Evolutionary conservation across 2,797 vertebrate genomes (phyloP).

Genomic region (Diglossa cyanea): DNA sequence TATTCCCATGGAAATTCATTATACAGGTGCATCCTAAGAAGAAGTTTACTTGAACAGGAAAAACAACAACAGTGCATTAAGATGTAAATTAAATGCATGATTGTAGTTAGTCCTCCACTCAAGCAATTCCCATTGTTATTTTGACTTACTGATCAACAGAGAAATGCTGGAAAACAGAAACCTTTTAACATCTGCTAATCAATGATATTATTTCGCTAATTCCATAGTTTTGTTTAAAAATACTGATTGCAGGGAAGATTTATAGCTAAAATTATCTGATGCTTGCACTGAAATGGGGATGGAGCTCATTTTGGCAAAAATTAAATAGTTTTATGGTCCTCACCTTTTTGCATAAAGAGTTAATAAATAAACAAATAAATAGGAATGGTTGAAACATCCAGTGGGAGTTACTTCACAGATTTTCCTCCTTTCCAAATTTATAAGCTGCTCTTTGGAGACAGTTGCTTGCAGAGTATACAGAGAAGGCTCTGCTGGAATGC

Average conservation of each 20-base stretch:
- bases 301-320: background rate
- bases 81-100: slow-evolving; percentile 29
- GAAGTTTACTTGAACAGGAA: background rate
- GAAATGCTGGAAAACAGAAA: background rate
- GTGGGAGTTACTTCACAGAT: background rate
- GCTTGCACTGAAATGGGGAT: background rate
- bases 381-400: background rate
- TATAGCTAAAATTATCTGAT: slow-evolving; percentile 1
- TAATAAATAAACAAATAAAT: background rate
- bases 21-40: slow-evolving; percentile 15
- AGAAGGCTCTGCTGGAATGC: background rate
- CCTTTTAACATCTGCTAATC: slow-evolving; percentile 11
- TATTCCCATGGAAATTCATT: slow-evolving; percentile 9
- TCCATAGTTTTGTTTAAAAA: slow-evolving; percentile 19
- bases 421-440: background rate
- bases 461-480: background rate
- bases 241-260: background rate
- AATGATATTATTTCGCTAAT: slow-evolving; percentile 34
- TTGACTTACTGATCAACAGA: background rate
- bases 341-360: background rate
- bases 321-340: background rate
- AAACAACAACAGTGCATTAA: slow-evolving; percentile 22
- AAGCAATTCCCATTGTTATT: slow-evolving; percentile 29
- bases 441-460: background rate
- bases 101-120: background rate